Evolutionary conservation across 2,797 vertebrate genomes (phyloP).

Genomic region (Paedocypris micromegethes): DNA sequence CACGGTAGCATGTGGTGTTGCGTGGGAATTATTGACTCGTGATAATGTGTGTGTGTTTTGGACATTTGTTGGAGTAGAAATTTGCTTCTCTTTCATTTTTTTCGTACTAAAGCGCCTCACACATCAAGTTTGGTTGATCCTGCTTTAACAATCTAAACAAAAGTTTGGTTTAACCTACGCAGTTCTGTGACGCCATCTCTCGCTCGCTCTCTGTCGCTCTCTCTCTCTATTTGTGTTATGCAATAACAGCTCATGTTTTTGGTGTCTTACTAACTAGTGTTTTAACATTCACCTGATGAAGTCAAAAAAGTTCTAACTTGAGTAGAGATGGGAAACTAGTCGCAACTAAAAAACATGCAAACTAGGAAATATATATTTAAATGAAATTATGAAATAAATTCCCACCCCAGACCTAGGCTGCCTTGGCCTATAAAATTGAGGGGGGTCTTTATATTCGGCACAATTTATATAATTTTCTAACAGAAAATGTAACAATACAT

Average conservation of each 20-base stretch:
- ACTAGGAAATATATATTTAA: too few relatives aligned
- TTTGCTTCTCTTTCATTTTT: neutral
- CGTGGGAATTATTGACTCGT: neutral
- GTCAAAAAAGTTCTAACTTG: neutral
- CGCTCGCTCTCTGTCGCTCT: neutral
- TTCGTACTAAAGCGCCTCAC: slow-evolving; percentile 2
- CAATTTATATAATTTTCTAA: too few relatives aligned
- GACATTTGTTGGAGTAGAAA: slow-evolving; percentile 3
- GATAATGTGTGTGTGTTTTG: neutral
- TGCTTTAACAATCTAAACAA: slow-evolving; percentile 19
- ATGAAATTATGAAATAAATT: too few relatives aligned
- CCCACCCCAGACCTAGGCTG: too few relatives aligned
- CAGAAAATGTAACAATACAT: too few relatives aligned
- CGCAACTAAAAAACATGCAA: too few relatives aligned
- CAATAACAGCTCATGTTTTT: slow-evolving; percentile 35
- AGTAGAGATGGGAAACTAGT: too few relatives aligned
- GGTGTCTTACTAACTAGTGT: slow-evolving; percentile 9
- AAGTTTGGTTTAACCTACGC: slow-evolving; percentile 39
- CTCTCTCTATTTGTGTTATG: slow-evolving; percentile 19
- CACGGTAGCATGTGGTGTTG: neutral
- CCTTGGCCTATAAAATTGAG: too few relatives aligned
- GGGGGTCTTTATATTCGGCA: too few relatives aligned
- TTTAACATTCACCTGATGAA: neutral
- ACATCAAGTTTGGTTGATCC: slow-evolving; percentile 40
- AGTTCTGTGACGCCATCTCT: slow-evolving; percentile 21